Evolutionary conservation across 2,888 invertebrate species (phyloP).

Genomic region (Coleophora flavipennella): DNA sequence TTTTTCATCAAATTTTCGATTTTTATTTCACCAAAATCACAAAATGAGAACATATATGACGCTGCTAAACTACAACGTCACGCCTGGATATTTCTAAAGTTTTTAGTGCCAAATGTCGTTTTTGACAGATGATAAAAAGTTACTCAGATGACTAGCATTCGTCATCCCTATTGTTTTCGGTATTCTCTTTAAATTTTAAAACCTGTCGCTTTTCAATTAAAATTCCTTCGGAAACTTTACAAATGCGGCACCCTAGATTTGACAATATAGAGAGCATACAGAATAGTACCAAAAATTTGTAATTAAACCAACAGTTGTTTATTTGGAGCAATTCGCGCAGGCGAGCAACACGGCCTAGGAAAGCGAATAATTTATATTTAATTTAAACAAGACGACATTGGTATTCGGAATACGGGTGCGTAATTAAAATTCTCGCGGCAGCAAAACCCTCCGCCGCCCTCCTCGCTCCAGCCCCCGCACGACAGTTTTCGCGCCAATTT

Average conservation of each 20-base stretch:
- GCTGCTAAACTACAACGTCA: too few relatives aligned
- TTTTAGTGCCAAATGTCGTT: too few relatives aligned
- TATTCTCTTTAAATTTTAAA: conserved; percentile 18
- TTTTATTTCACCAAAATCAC: too few relatives aligned
- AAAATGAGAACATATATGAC: too few relatives aligned
- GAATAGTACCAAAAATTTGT: conserved; percentile 39
- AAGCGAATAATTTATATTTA: conserved; percentile 72
- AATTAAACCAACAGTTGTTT: conserved; percentile 63
- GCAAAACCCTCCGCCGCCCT: conserved; percentile 40
- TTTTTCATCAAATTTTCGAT: too few relatives aligned
- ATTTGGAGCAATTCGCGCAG: conserved; percentile 54
- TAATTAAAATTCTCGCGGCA: conserved; percentile 72
- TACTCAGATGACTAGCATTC: too few relatives aligned
- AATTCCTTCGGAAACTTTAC: not conserved
- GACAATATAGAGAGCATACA: not conserved
- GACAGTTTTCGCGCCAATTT: conserved; percentile 74
- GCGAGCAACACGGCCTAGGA: conserved; percentile 61
- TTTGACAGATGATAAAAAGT: too few relatives aligned
- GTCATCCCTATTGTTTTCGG: too few relatives aligned
- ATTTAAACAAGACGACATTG: conserved; percentile 73
- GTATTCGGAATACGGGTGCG: conserved; percentile 72
- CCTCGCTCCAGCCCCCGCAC: conserved; percentile 23
- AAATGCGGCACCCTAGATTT: not conserved
- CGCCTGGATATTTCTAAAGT: too few relatives aligned
- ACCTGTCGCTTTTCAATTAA: conserved; percentile 11